Base-by-base conservation (phyloP, 2,113 vertebrate species). In the Nipponia nippon region DNA sequence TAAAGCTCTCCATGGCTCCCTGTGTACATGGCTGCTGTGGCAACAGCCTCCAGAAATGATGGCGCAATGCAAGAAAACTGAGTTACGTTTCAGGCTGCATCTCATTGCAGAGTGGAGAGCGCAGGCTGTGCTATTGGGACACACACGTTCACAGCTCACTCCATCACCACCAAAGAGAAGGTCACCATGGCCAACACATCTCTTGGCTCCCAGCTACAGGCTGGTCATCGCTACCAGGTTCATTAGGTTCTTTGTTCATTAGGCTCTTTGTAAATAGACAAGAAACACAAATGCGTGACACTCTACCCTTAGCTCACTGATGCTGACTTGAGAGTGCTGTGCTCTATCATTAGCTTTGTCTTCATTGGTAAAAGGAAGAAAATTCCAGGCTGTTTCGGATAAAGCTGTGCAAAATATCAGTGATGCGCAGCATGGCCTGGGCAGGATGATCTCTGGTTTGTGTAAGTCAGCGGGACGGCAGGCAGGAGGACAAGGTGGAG, bases 91-190 rank as follows among this genome's bases (percentile, higher is more conserved):
- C 63, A 63, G 44, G 17, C 44, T 85, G 58, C 16, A 27, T 52
- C 66, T 30, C 10, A 0, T 3, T 29, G 36, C n/a, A 34, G 84
- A 44, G 36, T 7, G 42, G 55, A 76, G 30, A 76, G 32, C 19
- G 14, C 4, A 1, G 16, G 23, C 38, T 67, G n/a, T 8, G 30
- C 36, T 21, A 5, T 13, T 23, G 40, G 40, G 22, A 27, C 15
- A 34, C 5, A 1, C 30, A 17, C 5, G 0, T 49, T 53, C 9
- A 1, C 22, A 22, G 42, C 36, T 13, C 47, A 14, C 16, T 42
- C 62, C 30, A 5, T 32, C 49, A 32, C 53, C 42, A 21, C 11
- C 47, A 76, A 76, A 25, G 4, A 29, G n/a, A 49, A 67, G n/a
- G 62, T 49, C 42, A 23, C 20, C 3, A 1, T 11, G 40, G 69